Conservation (phyloP, 1,140 invertebrate genomes). For the Nomia melanderi region DNA sequence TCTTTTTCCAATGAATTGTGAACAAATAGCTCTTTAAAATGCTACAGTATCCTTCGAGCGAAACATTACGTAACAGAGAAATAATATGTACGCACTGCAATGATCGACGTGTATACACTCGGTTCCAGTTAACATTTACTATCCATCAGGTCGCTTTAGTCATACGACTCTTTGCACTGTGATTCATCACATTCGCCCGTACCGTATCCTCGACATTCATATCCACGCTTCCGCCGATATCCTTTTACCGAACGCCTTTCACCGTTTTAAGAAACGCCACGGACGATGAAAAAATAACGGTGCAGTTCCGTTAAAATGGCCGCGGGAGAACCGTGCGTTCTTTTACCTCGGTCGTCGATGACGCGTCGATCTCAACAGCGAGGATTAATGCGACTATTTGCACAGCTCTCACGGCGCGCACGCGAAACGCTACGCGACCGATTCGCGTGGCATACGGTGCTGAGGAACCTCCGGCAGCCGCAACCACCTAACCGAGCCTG, state of each 20-base stretch:
- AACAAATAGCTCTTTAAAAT: too few relatives aligned
- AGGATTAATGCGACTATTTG: slow-evolving; percentile 28
- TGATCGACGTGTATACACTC: too few relatives aligned
- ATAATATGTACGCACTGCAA: too few relatives aligned
- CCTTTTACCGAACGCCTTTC: not conserved
- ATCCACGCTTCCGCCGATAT: not conserved
- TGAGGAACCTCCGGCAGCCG: not conserved
- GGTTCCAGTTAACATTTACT: not conserved
- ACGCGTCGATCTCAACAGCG: not conserved
- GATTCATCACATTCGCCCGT: too few relatives aligned
- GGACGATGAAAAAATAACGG: not conserved
- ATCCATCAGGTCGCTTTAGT: too few relatives aligned
- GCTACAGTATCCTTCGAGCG: too few relatives aligned
- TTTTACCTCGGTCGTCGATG: not conserved
- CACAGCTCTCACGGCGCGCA: slow-evolving; percentile 4
- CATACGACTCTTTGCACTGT: too few relatives aligned
- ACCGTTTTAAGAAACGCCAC: not conserved
- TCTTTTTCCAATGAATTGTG: too few relatives aligned
- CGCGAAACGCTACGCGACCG: not conserved
- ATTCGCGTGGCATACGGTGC: not conserved
- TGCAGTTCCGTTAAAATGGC: slow-evolving; percentile 15
- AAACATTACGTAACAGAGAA: too few relatives aligned
- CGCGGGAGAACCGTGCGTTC: not conserved
- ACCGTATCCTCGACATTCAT: not conserved
- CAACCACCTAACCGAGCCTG: slow-evolving; percentile 2